These are phyloP conservation scores for Theocolax elegans DNA, from an alignment of 1,140 invertebrate species.

Conservation along the genomic window DNA sequence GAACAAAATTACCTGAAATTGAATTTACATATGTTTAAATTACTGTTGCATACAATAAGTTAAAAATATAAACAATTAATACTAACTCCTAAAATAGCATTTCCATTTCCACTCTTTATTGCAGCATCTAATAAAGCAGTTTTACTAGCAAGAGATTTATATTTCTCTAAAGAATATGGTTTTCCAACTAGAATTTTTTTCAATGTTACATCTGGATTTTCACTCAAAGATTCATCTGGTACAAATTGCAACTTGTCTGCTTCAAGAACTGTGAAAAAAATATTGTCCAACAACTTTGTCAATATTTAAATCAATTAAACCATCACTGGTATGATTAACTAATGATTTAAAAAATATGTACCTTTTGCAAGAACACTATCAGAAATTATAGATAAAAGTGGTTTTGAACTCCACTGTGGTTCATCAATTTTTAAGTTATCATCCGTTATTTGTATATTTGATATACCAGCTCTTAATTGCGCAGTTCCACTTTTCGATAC, in stretches of 20 bases:
- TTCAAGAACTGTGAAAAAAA: slow-evolving; percentile 51
- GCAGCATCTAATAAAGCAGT: slow-evolving; percentile 66
- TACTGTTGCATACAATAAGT: too few relatives aligned
- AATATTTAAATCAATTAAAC: neutral
- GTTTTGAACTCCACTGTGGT: slow-evolving; percentile 57
- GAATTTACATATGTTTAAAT: too few relatives aligned
- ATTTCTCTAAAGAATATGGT: slow-evolving; percentile 67
- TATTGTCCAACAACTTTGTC: neutral
- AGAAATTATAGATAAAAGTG: slow-evolving; percentile 60
- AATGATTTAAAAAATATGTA: slow-evolving; percentile 47
- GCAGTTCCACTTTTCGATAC: slow-evolving; percentile 58
- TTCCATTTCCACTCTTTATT: slow-evolving; percentile 68
- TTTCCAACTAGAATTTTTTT: slow-evolving; percentile 64
- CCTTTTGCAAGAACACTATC: slow-evolving; percentile 60
- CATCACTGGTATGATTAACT: neutral
- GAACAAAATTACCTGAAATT: slow-evolving; percentile 67
- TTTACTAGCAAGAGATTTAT: slow-evolving; percentile 68
- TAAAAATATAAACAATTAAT: too few relatives aligned
- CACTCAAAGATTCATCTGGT: slow-evolving; percentile 48
- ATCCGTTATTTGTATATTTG: slow-evolving; percentile 50
- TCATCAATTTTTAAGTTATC: slow-evolving; percentile 51
- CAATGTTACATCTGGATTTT: slow-evolving; percentile 60
- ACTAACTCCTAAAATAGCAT: slow-evolving; percentile 68
- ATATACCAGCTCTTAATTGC: slow-evolving; percentile 55
- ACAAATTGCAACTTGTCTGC: slow-evolving; percentile 52